Conservation (phyloP, 2,113 vertebrate species). For the Tamias sibiricus region DNA sequence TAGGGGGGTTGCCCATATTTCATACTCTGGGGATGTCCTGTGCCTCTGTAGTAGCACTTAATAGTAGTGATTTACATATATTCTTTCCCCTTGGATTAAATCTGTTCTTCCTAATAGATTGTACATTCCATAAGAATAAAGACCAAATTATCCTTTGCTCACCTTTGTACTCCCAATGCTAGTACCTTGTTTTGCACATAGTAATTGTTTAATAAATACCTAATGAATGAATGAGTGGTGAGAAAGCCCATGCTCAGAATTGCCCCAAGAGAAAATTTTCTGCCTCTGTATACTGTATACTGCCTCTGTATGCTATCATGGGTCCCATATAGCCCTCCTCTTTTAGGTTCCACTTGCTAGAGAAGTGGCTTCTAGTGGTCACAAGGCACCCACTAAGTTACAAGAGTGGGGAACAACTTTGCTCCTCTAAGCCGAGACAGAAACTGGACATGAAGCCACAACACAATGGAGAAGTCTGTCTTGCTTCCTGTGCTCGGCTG, state of each 20-base stretch:
- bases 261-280: not conserved
- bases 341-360: not conserved
- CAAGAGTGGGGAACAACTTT: not conserved
- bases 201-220: not conserved
- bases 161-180: not conserved
- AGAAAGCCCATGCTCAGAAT: not conserved
- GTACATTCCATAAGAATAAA: not conserved
- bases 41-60: not conserved
- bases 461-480: not conserved
- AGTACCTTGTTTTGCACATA: not conserved
- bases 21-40: no score
- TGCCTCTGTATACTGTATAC: not conserved
- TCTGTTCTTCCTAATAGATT: not conserved
- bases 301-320: not conserved
- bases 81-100: not conserved
- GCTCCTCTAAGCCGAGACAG: not conserved
- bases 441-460: not conserved
- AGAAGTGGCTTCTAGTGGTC: not conserved
- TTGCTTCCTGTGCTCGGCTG: not conserved
- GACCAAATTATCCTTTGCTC: not conserved
- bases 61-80: fast-evolving
- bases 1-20: not conserved
- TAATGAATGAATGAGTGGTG: not conserved
- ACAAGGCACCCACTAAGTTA: not conserved
- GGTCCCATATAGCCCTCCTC: not conserved